Percentiles rank a stretch among this genome's conserved stretches.
These are phyloP conservation scores for Hirundo rustica DNA, from an alignment of 2,797 vertebrate species.

Conservation along the genomic window DNA sequence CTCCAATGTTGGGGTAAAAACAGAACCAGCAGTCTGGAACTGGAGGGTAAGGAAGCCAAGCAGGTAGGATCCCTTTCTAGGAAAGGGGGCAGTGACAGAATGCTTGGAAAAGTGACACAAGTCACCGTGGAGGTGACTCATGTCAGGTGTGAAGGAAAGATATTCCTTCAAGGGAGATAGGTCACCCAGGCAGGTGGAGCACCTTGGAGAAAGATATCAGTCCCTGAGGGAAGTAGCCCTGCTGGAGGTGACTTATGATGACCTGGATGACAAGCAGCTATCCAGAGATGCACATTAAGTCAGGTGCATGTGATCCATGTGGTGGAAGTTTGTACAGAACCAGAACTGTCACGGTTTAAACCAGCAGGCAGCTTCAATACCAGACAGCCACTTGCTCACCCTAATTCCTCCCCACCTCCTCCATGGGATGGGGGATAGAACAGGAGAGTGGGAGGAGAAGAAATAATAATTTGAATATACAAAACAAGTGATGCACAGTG, in stretches of 20 bases:
- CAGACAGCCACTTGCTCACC: rapidly evolving
- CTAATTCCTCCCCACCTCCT: not conserved
- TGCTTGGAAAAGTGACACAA: not conserved
- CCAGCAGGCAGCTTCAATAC: not conserved
- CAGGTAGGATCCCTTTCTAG: not conserved
- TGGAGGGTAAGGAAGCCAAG: not conserved
- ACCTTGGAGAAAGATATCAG: not conserved
- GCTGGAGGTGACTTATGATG: not conserved
- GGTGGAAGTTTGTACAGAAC: not conserved
- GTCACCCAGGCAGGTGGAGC: not conserved
- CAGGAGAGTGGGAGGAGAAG: not conserved
- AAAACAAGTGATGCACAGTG: not conserved
- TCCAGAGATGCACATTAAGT: not conserved
- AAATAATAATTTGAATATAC: not conserved
- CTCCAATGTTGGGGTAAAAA: not conserved
- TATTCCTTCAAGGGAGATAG: not conserved
- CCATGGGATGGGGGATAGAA: not conserved
- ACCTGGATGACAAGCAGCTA: not conserved
- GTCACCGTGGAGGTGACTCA: not conserved
- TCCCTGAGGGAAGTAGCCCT: not conserved
- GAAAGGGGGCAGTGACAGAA: not conserved
- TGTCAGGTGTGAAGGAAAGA: not conserved
- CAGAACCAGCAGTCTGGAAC: not conserved
- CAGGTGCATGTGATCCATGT: too few relatives aligned
- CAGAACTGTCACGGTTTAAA: not conserved